Conservation (phyloP, 1,140 invertebrate species). For the Laupala kohalensis region DNA sequence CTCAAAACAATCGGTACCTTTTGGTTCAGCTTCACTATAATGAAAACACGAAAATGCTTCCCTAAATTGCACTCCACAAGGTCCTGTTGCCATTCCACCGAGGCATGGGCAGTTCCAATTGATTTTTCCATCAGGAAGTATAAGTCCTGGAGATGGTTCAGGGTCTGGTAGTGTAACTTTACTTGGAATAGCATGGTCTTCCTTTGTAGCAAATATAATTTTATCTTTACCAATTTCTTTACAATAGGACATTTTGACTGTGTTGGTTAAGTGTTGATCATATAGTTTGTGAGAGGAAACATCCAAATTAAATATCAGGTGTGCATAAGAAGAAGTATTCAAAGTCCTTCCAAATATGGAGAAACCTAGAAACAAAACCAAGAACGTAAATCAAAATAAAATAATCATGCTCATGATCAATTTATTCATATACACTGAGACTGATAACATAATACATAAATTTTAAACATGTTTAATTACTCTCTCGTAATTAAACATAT, state of each 20-base stretch:
- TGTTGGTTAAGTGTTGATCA: no score
- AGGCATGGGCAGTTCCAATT: constrained; percentile 96
- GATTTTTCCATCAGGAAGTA: constrained; percentile 77
- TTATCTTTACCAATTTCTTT: constrained; percentile 53
- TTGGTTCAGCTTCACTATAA: constrained; percentile 60
- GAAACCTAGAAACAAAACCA: no score
- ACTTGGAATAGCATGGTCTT: constrained; percentile 61
- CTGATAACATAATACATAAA: no score
- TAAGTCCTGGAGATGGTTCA: constrained; percentile 62
- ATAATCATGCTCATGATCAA: no score
- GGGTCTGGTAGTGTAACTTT: constrained; percentile 55
- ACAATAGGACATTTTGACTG: neutral
- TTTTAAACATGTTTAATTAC: no score
- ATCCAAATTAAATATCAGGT: no score
- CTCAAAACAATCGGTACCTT: constrained; percentile 82
- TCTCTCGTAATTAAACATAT: no score
- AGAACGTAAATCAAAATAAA: no score
- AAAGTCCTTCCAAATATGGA: no score
- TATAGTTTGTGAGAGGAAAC: no score
- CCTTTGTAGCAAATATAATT: constrained; percentile 69
- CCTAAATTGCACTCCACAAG: constrained; percentile 83
- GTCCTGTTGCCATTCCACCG: constrained; percentile 88
- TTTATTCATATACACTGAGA: no score
- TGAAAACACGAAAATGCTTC: constrained; percentile 94
- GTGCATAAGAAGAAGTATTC: no score